Base-by-base conservation (phyloP, 2,888 invertebrate genomes). In the Steromphala cineraria region DNA sequence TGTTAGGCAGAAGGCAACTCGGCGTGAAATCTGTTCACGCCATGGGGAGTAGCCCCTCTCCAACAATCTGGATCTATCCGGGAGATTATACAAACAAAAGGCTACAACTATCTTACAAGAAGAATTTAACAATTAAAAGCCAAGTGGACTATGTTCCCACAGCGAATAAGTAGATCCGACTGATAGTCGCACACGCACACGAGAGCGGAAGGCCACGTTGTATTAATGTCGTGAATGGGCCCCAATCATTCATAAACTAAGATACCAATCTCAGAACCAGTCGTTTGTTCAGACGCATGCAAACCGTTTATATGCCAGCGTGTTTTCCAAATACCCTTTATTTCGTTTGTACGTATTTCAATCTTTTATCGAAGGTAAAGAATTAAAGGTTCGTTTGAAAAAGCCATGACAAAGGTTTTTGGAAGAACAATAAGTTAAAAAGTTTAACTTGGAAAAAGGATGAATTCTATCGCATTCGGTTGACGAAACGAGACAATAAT, bases 231-330 rank as follows among this genome's bases (percentile, higher is more conserved):
- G 40, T 71, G 71, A 71, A 71, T 71, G 71, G 24, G 19, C 17
- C 36, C 40, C 24, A 71, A 71, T 71, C 71, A 71, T 71, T 71
- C 71, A 71, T 15, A 71, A 36, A 71, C 36, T 31, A n/a, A 36
- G 71, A 71, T 71, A 71, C 36, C 71, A n/a, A 19, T 71, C 36
- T 36, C 71, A 31, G 28, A 40, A n/a, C 19, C 5, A 13, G 46
- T 7, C 28, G 31, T 36, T 71, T 71, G 36, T 36, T 31, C 19
- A 36, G 31, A 71, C 28, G 17, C 71, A 31, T 71, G 71, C 71
- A 71, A 28, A 19, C 40, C 19, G 19, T 36, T 71, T 71, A 31
- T 40, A 36, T 40, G 40, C 31, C 71, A 36, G 19, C 19, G 19
- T 36, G 28, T 19, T 71, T 36, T 36, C 10, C 24, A 71, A 40